These are phyloP conservation scores for Empis stercorea DNA, from an alignment of 2,888 invertebrate species.

Conservation along the genomic window DNA sequence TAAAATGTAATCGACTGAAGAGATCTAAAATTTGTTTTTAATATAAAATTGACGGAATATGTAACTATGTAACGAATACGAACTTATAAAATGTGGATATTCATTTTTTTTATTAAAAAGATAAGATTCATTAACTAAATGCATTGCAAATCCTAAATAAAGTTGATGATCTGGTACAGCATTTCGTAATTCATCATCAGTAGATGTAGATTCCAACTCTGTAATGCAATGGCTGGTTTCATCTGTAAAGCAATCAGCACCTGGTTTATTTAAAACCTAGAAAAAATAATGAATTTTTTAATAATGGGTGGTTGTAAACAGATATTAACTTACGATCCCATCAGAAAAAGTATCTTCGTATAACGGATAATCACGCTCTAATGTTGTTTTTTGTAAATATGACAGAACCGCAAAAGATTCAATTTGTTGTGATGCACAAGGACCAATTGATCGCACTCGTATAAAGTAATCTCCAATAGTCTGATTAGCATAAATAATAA, in stretches of 20 bases:
- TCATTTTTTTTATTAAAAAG: conserved; percentile 10
- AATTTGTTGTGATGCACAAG: conserved; percentile 15
- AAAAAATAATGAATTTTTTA: too few relatives aligned
- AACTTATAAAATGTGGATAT: conserved; percentile 23
- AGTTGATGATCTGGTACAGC: conserved; percentile 19
- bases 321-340: conserved; percentile 12
- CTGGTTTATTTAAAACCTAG: conserved; percentile 19
- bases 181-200: conserved; percentile 14
- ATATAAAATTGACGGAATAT: too few relatives aligned
- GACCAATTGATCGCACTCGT: conserved; percentile 18
- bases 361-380: conserved; percentile 11
- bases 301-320: too few relatives aligned
- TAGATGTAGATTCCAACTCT: conserved; percentile 14
- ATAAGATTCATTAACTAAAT: conserved; percentile 18
- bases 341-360: conserved; percentile 11
- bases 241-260: conserved; percentile 17
- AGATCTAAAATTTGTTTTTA: background rate
- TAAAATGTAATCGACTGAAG: conserved; percentile 17
- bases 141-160: conserved; percentile 21
- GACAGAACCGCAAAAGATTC: conserved; percentile 22
- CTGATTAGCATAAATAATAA: conserved; percentile 28
- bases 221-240: conserved; percentile 16
- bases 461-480: conserved; percentile 24
- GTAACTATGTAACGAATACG: too few relatives aligned
- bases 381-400: conserved; percentile 14